Evolutionary conservation across 2,888 invertebrate species (phyloP).

Genomic region (Eupithecia vulgata): DNA sequence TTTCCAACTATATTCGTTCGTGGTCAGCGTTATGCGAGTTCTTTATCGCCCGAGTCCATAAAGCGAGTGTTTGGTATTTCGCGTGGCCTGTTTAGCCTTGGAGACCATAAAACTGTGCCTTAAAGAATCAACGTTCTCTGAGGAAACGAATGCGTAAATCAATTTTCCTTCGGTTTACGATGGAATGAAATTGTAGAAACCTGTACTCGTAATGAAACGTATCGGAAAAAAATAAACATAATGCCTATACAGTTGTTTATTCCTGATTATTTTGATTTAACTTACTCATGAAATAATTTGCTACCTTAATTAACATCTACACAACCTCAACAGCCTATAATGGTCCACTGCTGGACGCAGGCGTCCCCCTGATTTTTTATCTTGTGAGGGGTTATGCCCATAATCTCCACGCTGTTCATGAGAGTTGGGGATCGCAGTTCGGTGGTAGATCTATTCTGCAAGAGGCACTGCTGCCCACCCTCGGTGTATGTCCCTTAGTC

Average conservation of each 20-base stretch:
- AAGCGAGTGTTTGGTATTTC: slow-evolving; percentile 38
- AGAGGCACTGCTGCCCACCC: no score
- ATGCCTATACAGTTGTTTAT: neutral
- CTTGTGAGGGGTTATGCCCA: no score
- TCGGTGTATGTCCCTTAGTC: no score
- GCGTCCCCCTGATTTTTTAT: no score
- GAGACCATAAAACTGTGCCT: slow-evolving; percentile 37
- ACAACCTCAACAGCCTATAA: no score
- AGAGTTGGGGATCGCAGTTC: no score
- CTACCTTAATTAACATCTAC: neutral
- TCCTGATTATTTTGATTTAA: neutral
- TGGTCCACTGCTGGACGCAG: no score
- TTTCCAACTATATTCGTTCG: slow-evolving; percentile 40
- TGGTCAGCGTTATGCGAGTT: slow-evolving; percentile 56
- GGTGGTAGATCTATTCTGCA: no score
- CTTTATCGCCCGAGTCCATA: slow-evolving; percentile 49
- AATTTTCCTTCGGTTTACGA: slow-evolving; percentile 11
- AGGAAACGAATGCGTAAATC: slow-evolving; percentile 10
- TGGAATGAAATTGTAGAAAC: slow-evolving; percentile 1
- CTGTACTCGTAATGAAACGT: neutral
- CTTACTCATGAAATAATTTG: neutral
- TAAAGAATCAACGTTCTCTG: slow-evolving; percentile 37
- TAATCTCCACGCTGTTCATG: no score
- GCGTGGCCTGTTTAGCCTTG: slow-evolving; percentile 34
- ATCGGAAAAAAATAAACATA: neutral